These are phyloP conservation scores for Altica lythri DNA, from an alignment of 2,888 invertebrate genomes.

Conservation along the genomic window DNA sequence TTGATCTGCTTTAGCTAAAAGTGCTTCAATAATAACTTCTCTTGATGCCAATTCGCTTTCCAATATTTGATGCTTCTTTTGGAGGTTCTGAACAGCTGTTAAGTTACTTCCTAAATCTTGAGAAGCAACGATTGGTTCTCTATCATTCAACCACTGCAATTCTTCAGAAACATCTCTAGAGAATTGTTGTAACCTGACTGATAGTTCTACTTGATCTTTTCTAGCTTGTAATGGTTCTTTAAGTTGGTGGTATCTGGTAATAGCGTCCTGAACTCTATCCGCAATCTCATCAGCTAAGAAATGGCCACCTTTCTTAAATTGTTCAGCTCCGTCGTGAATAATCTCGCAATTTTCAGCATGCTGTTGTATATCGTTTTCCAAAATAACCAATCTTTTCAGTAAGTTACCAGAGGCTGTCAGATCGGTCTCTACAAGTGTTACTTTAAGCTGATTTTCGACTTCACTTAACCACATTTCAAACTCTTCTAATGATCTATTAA, in stretches of 20 bases:
- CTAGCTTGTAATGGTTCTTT: slow-evolving; percentile 91
- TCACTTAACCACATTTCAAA: slow-evolving; percentile 94
- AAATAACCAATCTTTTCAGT: slow-evolving; percentile 75
- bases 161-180: slow-evolving; percentile 92
- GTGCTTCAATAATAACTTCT: slow-evolving; percentile 79
- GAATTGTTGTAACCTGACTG: slow-evolving; percentile 85
- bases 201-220: slow-evolving; percentile 90
- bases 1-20: slow-evolving; percentile 74
- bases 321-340: slow-evolving; percentile 77
- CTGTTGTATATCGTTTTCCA: slow-evolving; percentile 85
- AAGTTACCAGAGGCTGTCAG: slow-evolving; percentile 83
- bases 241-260: slow-evolving; percentile 65
- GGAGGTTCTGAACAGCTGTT: slow-evolving; percentile 81
- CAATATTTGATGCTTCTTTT: slow-evolving; percentile 91
- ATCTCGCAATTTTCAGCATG: slow-evolving; percentile 83
- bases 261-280: slow-evolving; percentile 69
- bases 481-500: slow-evolving; percentile 88
- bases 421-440: slow-evolving; percentile 85
- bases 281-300: slow-evolving; percentile 89
- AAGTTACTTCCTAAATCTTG: slow-evolving; percentile 66
- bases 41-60: slow-evolving; percentile 88
- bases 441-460: slow-evolving; percentile 71
- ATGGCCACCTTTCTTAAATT: slow-evolving; percentile 79
- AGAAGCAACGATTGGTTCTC: slow-evolving; percentile 72
- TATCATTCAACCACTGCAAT: slow-evolving; percentile 84